Evolutionary conservation across 2,888 invertebrate species (phyloP).

Genomic region (Harpalus rubripes): DNA sequence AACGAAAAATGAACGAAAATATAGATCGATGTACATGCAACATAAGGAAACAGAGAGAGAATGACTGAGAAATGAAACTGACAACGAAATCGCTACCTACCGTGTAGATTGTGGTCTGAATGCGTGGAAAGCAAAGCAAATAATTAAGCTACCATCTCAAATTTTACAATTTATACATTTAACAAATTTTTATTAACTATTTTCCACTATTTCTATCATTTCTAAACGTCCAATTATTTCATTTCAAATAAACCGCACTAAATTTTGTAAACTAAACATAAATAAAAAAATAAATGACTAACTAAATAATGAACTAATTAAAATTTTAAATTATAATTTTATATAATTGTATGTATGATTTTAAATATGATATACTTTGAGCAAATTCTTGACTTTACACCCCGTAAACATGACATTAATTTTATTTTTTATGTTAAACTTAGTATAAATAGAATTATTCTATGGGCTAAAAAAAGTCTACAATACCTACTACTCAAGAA

Average conservation of each 20-base stretch:
- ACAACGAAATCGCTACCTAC: conserved; percentile 75
- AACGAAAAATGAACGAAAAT: conserved; percentile 53
- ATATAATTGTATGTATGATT: conserved; percentile 32
- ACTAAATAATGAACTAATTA: conserved; percentile 18
- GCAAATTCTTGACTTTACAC: conserved; percentile 31
- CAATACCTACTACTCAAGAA: too few relatives aligned
- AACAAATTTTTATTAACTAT: conserved; percentile 1
- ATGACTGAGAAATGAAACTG: conserved; percentile 51
- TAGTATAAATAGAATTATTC: too few relatives aligned
- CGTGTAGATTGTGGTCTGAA: conserved; percentile 77
- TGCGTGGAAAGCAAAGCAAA: conserved; percentile 77
- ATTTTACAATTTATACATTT: conserved; percentile 30
- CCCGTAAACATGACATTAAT: conserved; percentile 6
- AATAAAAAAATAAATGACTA: background rate
- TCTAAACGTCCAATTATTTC: conserved; percentile 7
- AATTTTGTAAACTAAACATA: conserved; percentile 41
- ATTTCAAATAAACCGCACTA: conserved; percentile 35
- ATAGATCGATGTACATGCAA: conserved; percentile 64
- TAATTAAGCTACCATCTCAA: conserved; percentile 71
- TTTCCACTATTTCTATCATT: conserved; percentile 7
- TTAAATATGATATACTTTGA: conserved; percentile 1
- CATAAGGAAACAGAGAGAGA: conserved; percentile 37
- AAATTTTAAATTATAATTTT: conserved; percentile 32
- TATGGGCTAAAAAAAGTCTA: too few relatives aligned
- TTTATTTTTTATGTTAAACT: too few relatives aligned